Percentiles rank a stretch among this genome's conserved stretches.
phyloP scores from a whole-genome alignment of 2,797 vertebrate genomes.

The Oreortyx pictus region DNA sequence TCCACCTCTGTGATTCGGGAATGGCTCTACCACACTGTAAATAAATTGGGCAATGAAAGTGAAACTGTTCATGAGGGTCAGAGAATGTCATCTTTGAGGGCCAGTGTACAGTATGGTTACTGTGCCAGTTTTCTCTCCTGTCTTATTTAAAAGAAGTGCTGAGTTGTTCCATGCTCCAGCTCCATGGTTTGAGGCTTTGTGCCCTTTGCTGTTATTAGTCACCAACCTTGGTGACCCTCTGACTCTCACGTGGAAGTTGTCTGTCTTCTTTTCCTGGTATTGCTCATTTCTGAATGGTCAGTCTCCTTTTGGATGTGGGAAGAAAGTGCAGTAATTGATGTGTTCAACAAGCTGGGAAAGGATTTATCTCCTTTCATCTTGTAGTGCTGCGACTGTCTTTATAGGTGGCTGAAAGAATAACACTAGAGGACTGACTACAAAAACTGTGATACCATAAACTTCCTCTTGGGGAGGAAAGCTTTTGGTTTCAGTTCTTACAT shows the following conservation, averaged over 20 bases:
- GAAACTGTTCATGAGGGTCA: not conserved
- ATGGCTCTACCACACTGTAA: not conserved
- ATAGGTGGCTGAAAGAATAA: not conserved
- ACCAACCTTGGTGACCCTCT: not conserved
- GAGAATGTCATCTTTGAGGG: rapidly evolving
- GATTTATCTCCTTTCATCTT: not conserved
- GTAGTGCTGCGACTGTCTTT: not conserved
- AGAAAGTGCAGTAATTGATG: not conserved
- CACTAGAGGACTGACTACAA: not conserved
- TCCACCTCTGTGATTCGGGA: not conserved
- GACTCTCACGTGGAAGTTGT: not conserved
- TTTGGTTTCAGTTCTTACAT: not conserved
- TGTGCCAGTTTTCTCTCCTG: rapidly evolving
- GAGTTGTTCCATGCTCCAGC: not conserved
- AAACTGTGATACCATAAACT: not conserved
- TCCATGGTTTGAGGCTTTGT: not conserved
- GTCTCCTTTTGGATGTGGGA: not conserved
- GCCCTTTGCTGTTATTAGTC: constrained; percentile 39
- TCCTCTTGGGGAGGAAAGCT: not conserved
- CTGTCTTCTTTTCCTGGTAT: rapidly evolving
- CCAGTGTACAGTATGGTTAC: rapidly evolving
- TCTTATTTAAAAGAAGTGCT: not conserved
- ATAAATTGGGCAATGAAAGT: not conserved
- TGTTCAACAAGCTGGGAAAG: not conserved
- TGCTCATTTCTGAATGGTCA: not conserved